Evolutionary conservation across 2,113 vertebrate genomes (phyloP).

Genomic region (Phrynosoma blainvillii): DNA sequence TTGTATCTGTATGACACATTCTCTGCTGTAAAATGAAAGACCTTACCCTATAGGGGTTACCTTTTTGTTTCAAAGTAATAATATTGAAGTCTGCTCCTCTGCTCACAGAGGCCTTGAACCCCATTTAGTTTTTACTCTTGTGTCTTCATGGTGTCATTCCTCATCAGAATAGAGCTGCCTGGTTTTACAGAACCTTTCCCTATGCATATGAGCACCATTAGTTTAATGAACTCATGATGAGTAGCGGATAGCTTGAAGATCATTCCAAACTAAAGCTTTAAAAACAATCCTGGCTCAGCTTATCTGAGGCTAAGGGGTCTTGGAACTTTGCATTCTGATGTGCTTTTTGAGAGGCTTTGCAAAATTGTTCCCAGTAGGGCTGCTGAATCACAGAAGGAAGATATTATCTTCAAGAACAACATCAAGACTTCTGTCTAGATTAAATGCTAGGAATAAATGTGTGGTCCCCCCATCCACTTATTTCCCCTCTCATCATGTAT

Average conservation of each 20-base stretch:
- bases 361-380: not conserved
- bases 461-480: not conserved
- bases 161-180: slow-evolving; percentile 12
- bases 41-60: not conserved
- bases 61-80: not conserved
- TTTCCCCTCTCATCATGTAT: not conserved
- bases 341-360: not conserved
- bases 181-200: not conserved
- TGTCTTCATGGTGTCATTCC: not conserved
- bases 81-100: not conserved
- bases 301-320: accelerated
- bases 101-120: not conserved
- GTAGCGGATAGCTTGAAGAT: not conserved
- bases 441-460: accelerated
- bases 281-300: not conserved
- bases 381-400: not conserved
- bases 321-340: accelerated
- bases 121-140: not conserved
- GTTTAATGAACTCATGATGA: not conserved
- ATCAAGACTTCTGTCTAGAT: not conserved
- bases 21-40: slow-evolving; percentile 8
- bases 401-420: not conserved
- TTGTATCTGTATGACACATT: slow-evolving; percentile 4
- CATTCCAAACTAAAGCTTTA: not conserved
- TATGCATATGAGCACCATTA: not conserved